These are phyloP conservation scores for Sinocyclocheilus rhinocerous DNA, from an alignment of 2,113 vertebrate genomes.

Conservation along the genomic window DNA sequence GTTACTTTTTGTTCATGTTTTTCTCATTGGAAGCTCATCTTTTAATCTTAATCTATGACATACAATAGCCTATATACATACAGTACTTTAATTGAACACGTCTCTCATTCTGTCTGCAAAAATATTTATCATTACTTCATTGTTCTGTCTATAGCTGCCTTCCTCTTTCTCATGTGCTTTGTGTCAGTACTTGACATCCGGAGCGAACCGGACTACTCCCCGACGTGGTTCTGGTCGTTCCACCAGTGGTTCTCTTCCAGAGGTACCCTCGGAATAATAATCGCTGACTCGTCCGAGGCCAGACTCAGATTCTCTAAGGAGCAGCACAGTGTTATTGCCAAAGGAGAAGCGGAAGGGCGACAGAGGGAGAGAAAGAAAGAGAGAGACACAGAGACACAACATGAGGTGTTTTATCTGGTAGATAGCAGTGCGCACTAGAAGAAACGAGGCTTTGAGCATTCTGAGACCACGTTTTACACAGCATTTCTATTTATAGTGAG, in stretches of 20 bases:
- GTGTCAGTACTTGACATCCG: slow-evolving; percentile 67
- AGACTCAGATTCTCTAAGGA: slow-evolving; percentile 74
- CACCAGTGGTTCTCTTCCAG: slow-evolving; percentile 77
- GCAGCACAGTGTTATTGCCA: slow-evolving; percentile 68
- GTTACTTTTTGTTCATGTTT: background rate
- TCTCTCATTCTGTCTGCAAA: background rate
- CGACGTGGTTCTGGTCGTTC: slow-evolving; percentile 68
- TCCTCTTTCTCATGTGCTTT: background rate
- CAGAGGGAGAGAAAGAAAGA: slow-evolving; percentile 6
- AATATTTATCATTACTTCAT: slow-evolving; percentile 61
- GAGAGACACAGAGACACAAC: no score
- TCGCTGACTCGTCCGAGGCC: slow-evolving; percentile 75
- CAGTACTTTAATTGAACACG: background rate
- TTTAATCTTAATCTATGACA: slow-evolving; percentile 40
- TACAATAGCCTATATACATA: slow-evolving; percentile 63
- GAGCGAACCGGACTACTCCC: slow-evolving; percentile 75
- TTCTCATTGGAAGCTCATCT: slow-evolving; percentile 31
- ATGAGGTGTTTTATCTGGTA: no score
- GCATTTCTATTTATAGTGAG: no score
- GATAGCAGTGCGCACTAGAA: no score
- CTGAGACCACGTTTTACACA: no score
- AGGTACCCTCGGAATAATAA: slow-evolving; percentile 79
- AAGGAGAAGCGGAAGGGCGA: slow-evolving; percentile 48
- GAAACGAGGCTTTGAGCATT: no score
- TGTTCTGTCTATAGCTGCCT: slow-evolving; percentile 27